These are phyloP conservation scores for Portunus trituberculatus DNA, from an alignment of 1,140 invertebrate species.

Conservation along the genomic window DNA sequence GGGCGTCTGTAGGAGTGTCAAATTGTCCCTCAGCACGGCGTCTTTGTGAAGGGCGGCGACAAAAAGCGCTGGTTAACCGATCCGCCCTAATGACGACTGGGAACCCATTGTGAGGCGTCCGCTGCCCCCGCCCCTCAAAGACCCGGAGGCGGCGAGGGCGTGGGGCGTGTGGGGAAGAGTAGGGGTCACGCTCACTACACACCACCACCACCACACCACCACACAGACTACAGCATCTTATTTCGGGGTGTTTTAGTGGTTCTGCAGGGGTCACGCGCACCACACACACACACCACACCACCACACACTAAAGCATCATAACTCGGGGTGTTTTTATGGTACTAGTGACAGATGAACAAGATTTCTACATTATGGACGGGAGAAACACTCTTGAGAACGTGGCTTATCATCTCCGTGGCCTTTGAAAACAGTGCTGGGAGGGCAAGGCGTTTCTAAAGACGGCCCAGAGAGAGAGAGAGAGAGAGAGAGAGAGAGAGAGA, in stretches of 20 bases:
- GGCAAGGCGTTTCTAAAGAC: background rate
- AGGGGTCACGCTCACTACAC: constrained; percentile 38
- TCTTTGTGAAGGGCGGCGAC: constrained; percentile 42
- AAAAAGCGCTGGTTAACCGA: constrained; percentile 52
- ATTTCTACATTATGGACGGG: too few species aligned
- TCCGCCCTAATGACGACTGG: constrained; percentile 61
- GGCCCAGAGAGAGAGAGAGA: background rate
- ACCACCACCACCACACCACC: too few species aligned
- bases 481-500: background rate
- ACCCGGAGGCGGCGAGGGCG: constrained; percentile 40
- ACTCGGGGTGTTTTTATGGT: too few species aligned
- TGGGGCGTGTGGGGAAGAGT: background rate
- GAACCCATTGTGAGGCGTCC: constrained; percentile 51
- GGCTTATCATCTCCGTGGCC: too few species aligned
- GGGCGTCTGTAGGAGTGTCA: background rate
- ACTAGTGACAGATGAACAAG: too few species aligned
- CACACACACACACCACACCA: too few species aligned
- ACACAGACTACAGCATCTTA: too few species aligned
- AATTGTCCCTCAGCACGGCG: constrained; percentile 34
- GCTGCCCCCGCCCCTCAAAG: constrained; percentile 43
- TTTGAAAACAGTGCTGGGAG: background rate
- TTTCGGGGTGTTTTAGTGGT: too few species aligned
- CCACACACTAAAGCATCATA: too few species aligned
- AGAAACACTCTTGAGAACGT: too few species aligned
- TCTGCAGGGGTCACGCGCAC: too few species aligned